Evolutionary conservation across 2,797 vertebrate species (phyloP), one percentile per base, ranked within the genome.

Genomic region (Neomorphus geoffroyi): DNA sequence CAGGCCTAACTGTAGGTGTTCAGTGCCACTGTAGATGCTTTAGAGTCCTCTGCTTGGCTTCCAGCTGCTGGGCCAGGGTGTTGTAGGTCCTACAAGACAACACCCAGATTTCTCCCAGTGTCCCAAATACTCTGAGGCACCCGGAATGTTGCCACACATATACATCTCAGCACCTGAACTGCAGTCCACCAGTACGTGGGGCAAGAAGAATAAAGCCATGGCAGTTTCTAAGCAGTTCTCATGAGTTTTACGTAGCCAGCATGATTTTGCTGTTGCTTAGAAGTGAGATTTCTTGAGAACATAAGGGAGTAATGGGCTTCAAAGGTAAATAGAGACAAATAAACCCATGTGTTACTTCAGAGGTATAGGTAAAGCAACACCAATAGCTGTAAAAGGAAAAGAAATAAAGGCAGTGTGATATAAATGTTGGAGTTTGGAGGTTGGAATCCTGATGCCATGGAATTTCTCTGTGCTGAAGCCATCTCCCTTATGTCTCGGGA

Each of bases 101-200:
- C 1, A 5, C 11, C 3, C 35, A 48, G 61, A 45, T 33, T 21
- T 54, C 37, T 74, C 54, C 41, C 74, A 9, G 27, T 48, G 28
- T 19, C 73, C 18, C 19, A 62, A 32, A 58, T 14, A 24, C 16
- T 16, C 26, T 10, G 26, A 1, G 21, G 30, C 58, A 80, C 17
- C 24, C 21, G 15, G 35, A 57, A 64, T 1, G 8, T n/a, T 33
- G 62, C 17, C 2, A 39, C 4, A 11, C 0, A 0, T 54, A 70
- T 48, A 66, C 0, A 0, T 11, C 21, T 54, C 26, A 70, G 70
- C 28, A 54, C 21, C 26, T 30, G 18, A 77, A 83, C 0, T 27
- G 24, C 13, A 33, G 5, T 3, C 19, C 11, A 24, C 32, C 0
- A 9, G 21, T 26, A 45, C 1, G 5, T 1, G 8, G 26, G 46